Conservation (phyloP, 53 echinoderm and acorn worm species). For the Stichopus horrens region DNA sequence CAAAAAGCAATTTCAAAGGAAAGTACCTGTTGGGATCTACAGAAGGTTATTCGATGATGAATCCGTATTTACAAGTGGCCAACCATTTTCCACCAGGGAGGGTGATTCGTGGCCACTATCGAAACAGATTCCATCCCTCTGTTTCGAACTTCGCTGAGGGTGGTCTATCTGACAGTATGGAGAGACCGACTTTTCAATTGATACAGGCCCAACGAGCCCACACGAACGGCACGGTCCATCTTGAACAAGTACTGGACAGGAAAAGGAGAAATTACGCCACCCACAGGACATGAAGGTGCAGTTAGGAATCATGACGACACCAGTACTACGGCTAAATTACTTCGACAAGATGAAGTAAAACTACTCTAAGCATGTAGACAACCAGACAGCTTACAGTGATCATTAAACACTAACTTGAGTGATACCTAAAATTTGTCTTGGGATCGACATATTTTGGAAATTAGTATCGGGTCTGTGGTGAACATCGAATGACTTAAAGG, state of each 20-base stretch:
- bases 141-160: neutral
- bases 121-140: neutral
- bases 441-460: neutral
- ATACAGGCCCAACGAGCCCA: neutral
- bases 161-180: neutral
- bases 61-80: neutral
- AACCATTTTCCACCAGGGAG: slow-evolving; percentile 14
- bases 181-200: neutral
- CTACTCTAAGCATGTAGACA: neutral
- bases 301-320: neutral
- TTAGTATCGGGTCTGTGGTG: no score
- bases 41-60: neutral
- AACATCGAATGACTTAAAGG: no score
- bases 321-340: neutral
- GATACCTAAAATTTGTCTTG: neutral
- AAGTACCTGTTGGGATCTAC: neutral
- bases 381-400: neutral
- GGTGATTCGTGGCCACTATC: neutral
- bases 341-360: no score
- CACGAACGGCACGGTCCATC: slow-evolving; percentile 8
- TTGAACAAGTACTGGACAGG: slow-evolving; percentile 1
- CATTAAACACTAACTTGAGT: neutral
- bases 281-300: neutral
- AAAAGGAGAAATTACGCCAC: neutral
- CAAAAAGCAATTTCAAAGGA: neutral